Conservation (phyloP, 2,113 vertebrate genomes). For the Formicarius rufipectus region DNA sequence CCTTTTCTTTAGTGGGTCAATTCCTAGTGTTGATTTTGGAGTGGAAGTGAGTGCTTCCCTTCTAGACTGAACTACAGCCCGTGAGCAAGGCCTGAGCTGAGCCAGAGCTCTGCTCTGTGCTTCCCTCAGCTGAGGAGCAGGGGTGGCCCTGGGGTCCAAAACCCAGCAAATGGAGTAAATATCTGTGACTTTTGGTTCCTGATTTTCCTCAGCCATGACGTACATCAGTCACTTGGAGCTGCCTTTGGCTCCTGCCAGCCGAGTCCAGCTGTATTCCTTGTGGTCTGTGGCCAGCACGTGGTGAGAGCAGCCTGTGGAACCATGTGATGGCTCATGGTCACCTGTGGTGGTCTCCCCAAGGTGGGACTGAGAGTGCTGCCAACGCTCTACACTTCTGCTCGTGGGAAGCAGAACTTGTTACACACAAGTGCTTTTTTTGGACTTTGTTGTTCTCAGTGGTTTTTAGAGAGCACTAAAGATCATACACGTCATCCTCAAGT, state of each 20-base stretch:
- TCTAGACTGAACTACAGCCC: background rate
- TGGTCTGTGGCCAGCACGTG: background rate
- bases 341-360: background rate
- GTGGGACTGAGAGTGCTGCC: background rate
- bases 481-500: background rate
- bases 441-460: background rate
- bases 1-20: background rate
- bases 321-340: background rate
- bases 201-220: fast-evolving
- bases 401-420: background rate
- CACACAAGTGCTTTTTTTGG: fast-evolving
- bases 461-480: background rate
- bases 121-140: background rate
- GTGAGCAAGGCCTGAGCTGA: background rate
- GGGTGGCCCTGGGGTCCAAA: background rate
- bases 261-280: background rate
- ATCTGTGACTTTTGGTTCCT: background rate
- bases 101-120: background rate
- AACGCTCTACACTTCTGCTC: background rate
- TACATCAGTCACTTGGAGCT: background rate
- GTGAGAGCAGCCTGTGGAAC: background rate
- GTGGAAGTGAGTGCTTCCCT: background rate
- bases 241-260: background rate
- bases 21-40: background rate
- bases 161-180: background rate